phyloP scores from a whole-genome alignment of 2,113 vertebrate species.

The Daubentonia madagascariensis region DNA sequence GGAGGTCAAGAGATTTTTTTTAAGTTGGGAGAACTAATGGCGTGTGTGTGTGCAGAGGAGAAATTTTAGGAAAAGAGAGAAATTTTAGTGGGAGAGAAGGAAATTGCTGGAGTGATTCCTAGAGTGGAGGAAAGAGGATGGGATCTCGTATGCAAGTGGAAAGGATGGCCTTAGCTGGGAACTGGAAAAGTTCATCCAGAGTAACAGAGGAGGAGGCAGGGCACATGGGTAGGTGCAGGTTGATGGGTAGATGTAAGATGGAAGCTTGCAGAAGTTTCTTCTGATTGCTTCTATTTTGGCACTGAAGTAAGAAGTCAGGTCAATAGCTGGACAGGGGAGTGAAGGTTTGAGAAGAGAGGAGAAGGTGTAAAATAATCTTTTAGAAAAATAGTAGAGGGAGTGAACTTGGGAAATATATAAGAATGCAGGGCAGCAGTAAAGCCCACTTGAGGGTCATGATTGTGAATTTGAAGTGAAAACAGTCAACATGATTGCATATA shows the following conservation, averaged over 20 bases:
- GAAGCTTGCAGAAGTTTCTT: not conserved
- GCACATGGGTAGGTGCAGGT: not conserved
- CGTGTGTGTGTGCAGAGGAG: not conserved
- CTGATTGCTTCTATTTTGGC: not conserved
- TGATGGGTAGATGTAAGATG: too few relatives aligned
- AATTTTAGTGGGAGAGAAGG: not conserved
- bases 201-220: not conserved
- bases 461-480: not conserved
- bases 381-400: not conserved
- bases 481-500: too few relatives aligned
- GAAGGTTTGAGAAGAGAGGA: not conserved
- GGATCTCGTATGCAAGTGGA: not conserved
- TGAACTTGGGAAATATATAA: not conserved
- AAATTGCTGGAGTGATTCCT: not conserved
- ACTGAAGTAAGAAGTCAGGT: not conserved
- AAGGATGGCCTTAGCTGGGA: not conserved
- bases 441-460: not conserved
- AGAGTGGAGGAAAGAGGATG: not conserved
- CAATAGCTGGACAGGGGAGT: not conserved
- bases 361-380: not conserved
- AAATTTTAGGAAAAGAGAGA: not conserved
- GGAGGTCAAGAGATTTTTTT: not conserved
- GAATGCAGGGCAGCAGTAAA: not conserved
- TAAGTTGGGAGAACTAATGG: not conserved
- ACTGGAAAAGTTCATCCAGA: not conserved